A percentile compares a stretch with the other conserved stretches of the same genome.
Conservation (phyloP, 2,113 vertebrate genomes). For the Phalacrocorax aristotelis region DNA sequence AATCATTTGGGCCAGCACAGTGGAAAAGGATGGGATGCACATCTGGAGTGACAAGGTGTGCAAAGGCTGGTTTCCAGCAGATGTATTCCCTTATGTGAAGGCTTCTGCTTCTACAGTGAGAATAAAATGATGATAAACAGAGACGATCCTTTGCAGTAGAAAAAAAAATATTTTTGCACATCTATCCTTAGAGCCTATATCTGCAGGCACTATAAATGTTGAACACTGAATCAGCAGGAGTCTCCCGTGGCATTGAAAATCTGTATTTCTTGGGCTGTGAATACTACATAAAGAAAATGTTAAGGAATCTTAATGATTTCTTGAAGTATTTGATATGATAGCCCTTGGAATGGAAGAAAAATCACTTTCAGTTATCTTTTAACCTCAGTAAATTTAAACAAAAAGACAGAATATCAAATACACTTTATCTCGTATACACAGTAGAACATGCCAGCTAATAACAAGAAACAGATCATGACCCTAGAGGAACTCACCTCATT, state of each 20-base stretch:
- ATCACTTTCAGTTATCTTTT: constrained; percentile 1
- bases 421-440: constrained; percentile 26
- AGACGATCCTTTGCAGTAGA: not conserved
- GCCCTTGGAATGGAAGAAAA: not conserved
- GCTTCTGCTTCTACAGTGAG: not conserved
- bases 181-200: not conserved
- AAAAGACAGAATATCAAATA: constrained; percentile 39
- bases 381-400: constrained; percentile 33
- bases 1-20: not conserved
- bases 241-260: not conserved
- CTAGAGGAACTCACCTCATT: constrained; percentile 48
- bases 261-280: not conserved
- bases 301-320: not conserved
- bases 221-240: not conserved
- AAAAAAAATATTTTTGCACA: not conserved
- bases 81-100: not conserved
- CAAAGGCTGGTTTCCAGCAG: not conserved
- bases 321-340: not conserved
- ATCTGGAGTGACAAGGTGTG: not conserved
- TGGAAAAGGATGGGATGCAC: not conserved
- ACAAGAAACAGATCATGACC: constrained; percentile 25
- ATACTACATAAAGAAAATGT: not conserved
- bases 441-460: not conserved
- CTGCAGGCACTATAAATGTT: not conserved
- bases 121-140: not conserved